Conservation (phyloP, 2,113 vertebrate genomes). For the Caretta caretta region DNA sequence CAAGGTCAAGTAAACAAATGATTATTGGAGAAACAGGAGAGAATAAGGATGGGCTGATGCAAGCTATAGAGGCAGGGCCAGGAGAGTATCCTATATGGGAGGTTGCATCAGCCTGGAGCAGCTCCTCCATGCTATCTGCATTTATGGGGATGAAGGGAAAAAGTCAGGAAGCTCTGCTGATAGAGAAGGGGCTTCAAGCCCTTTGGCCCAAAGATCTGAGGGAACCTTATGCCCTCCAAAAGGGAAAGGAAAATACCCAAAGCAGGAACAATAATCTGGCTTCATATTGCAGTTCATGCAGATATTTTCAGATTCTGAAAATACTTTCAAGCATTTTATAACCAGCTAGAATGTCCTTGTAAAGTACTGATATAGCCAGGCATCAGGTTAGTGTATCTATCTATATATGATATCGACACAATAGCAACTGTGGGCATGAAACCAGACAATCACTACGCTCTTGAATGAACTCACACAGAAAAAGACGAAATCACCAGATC, state of each 20-base stretch:
- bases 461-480: background rate
- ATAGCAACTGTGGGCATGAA: background rate
- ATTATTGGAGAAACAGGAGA: background rate
- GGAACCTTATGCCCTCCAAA: background rate
- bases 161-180: background rate
- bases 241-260: background rate
- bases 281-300: background rate
- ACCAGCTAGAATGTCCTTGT: background rate
- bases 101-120: background rate
- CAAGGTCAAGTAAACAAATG: background rate
- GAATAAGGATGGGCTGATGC: background rate
- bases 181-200: background rate
- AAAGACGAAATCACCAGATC: background rate
- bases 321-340: background rate
- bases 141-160: background rate
- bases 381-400: constrained; percentile 32
- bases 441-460: background rate
- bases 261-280: background rate
- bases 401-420: background rate
- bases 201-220: background rate
- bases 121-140: fast-evolving
- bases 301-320: background rate
- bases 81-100: background rate
- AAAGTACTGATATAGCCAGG: background rate
- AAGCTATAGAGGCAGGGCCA: background rate